Conservation (phyloP, 2,113 vertebrate species). For the Myrmecobius fasciatus region DNA sequence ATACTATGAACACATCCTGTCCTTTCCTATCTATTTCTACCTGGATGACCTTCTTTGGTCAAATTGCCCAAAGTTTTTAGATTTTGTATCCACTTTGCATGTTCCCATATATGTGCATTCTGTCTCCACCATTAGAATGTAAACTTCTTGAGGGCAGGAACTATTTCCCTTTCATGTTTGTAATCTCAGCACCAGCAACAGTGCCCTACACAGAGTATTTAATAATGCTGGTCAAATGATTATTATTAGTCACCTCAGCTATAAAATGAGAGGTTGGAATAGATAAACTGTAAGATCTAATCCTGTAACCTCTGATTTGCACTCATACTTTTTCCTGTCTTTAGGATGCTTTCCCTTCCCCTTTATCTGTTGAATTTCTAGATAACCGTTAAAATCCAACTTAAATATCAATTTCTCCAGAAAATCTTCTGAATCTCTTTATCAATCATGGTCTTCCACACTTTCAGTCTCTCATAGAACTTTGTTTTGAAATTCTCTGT, state of each 20-base stretch:
- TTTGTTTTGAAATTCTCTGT: not conserved
- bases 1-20: not conserved
- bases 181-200: not conserved
- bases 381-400: not conserved
- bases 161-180: not conserved
- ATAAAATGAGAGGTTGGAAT: not conserved
- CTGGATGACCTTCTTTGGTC: not conserved
- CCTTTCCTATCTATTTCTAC: not conserved
- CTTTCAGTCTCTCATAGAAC: not conserved
- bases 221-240: not conserved
- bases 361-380: not conserved
- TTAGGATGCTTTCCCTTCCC: not conserved
- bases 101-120: not conserved
- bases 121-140: not conserved
- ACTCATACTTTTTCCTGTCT: not conserved
- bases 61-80: not conserved
- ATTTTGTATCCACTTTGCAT: not conserved
- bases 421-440: not conserved
- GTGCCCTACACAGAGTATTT: not conserved
- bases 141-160: not conserved
- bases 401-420: not conserved
- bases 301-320: not conserved
- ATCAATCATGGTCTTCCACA: not conserved
- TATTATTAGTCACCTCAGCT: not conserved
- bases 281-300: not conserved